Evolutionary conservation across 2,888 invertebrate species (phyloP).

Genomic region (Phaonia tiefii): DNA sequence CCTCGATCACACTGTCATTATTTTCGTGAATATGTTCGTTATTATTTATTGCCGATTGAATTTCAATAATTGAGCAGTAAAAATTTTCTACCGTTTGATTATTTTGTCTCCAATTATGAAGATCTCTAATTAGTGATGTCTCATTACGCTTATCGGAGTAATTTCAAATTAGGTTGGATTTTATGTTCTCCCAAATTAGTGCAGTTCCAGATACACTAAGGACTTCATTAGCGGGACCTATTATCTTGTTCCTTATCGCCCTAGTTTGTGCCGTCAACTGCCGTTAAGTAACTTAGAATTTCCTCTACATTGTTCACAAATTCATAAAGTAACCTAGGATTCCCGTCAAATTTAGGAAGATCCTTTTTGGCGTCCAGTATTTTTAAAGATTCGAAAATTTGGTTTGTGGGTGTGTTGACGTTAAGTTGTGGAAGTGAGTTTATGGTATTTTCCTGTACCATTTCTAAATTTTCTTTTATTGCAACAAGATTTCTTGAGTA

Average conservation of each 20-base stretch:
- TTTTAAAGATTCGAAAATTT: too few relatives aligned
- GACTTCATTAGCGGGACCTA: constrained; percentile 54
- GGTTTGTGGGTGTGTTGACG: too few relatives aligned
- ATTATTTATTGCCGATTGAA: constrained; percentile 56
- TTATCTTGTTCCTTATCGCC: constrained; percentile 59
- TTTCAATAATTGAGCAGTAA: constrained; percentile 54
- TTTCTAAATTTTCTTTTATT: too few relatives aligned
- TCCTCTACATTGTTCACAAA: too few relatives aligned
- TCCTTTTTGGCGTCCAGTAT: too few relatives aligned
- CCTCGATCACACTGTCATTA: constrained; percentile 52
- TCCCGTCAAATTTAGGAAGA: too few relatives aligned
- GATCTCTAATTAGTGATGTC: constrained; percentile 63
- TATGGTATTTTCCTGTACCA: too few relatives aligned
- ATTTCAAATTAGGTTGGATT: constrained; percentile 63
- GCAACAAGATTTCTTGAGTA: too few relatives aligned
- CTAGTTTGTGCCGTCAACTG: constrained; percentile 31
- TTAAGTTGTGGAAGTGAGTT: too few relatives aligned
- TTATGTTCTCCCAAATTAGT: constrained; percentile 53
- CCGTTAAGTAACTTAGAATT: background rate
- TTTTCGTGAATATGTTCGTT: constrained; percentile 61
- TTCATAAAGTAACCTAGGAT: too few relatives aligned
- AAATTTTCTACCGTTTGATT: constrained; percentile 51
- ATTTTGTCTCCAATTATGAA: constrained; percentile 58
- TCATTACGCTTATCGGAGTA: constrained; percentile 51
- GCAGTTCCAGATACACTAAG: constrained; percentile 57